These are phyloP conservation scores for Bradypus variegatus DNA, from an alignment of 2,797 vertebrate species.

Conservation along the genomic window DNA sequence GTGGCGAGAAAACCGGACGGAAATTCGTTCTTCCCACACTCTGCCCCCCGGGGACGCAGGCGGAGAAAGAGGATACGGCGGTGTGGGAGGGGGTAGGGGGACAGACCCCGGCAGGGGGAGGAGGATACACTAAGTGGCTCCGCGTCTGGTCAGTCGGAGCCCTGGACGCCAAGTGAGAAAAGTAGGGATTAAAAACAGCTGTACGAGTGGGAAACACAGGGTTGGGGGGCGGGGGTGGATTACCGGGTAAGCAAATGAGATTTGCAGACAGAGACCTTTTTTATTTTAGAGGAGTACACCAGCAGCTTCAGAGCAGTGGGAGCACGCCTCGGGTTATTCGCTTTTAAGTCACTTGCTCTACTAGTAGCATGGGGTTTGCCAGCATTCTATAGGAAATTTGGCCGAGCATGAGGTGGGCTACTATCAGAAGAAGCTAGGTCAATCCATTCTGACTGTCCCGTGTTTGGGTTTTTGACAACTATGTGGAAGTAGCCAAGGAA, in stretches of 20 bases:
- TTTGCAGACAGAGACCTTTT: slow-evolving; percentile 62
- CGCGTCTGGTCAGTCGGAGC: slow-evolving; percentile 52
- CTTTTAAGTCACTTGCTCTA: slow-evolving; percentile 7
- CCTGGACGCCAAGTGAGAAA: slow-evolving; percentile 66
- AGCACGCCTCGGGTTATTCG: not conserved
- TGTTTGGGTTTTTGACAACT: not conserved
- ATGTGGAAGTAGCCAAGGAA: not conserved
- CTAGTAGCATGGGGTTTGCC: not conserved
- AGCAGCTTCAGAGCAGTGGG: not conserved
- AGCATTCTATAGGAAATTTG: not conserved
- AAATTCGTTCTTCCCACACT: slow-evolving; percentile 85
- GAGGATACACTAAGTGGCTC: slow-evolving; percentile 59
- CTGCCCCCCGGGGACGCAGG: slow-evolving; percentile 73
- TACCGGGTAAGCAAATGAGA: slow-evolving; percentile 51
- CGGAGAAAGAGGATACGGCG: slow-evolving; percentile 61
- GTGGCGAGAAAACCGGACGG: slow-evolving; percentile 71
- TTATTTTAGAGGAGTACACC: slow-evolving; percentile 51
- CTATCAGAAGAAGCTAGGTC: not conserved
- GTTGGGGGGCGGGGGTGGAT: slow-evolving; percentile 55
- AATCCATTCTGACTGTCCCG: accelerated
- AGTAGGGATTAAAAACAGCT: slow-evolving; percentile 64
- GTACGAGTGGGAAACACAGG: slow-evolving; percentile 33
- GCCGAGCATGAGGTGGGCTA: not conserved
- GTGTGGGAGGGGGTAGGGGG: slow-evolving; percentile 62
- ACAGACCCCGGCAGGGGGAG: slow-evolving; percentile 58